A percentile compares a stretch with the other conserved stretches of the same genome.
Conservation (phyloP, 1,140 invertebrate species). For the Pseudobourletiella spinata region DNA sequence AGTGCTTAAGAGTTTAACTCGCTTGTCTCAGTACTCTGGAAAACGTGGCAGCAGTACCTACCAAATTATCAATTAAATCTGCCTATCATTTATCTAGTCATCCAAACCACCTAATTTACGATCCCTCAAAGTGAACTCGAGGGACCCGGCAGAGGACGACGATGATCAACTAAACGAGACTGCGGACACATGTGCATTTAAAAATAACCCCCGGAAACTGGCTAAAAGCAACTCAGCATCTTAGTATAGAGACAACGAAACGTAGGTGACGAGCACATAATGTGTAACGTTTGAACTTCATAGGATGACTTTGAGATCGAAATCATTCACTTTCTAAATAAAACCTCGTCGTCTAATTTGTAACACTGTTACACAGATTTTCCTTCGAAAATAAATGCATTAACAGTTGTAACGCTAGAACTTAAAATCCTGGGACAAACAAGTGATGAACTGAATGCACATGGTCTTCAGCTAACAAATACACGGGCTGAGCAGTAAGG, state of each 20-base stretch:
- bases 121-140: too few species aligned
- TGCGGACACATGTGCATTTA: too few species aligned
- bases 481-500: too few species aligned
- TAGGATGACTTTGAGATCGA: constrained; percentile 3
- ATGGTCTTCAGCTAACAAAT: not conserved
- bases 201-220: not conserved
- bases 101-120: too few species aligned
- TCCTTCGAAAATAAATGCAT: not conserved
- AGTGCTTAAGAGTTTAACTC: not conserved
- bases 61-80: not conserved
- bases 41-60: not conserved
- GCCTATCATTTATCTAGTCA: too few species aligned
- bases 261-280: not conserved
- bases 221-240: not conserved
- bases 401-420: not conserved
- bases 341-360: not conserved
- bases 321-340: not conserved
- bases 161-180: too few species aligned
- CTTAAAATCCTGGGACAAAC: not conserved
- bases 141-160: too few species aligned
- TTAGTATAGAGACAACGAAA: not conserved
- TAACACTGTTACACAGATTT: not conserved
- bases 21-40: not conserved
- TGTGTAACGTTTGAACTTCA: not conserved
- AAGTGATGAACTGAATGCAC: not conserved